Conservation (phyloP, 92 coral and sea anemone genomes). For the Pocillopora grandis region DNA sequence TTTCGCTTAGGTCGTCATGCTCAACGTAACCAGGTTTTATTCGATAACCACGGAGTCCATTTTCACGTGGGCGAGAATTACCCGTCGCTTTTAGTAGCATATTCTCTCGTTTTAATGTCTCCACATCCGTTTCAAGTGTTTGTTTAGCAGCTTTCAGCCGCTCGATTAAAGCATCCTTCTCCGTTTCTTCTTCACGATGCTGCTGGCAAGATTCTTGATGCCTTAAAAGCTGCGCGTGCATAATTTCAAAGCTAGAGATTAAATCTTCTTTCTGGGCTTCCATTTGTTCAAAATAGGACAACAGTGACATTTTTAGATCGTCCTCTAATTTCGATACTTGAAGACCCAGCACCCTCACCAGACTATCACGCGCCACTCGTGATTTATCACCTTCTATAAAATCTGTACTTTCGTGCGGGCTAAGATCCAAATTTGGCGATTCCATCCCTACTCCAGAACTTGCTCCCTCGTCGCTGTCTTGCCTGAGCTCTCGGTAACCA, state of each 20-base stretch:
- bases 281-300: constrained; percentile 81
- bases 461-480: constrained; percentile 44
- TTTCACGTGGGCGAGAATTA: constrained; percentile 30
- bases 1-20: constrained; percentile 67
- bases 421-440: constrained; percentile 28
- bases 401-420: background rate
- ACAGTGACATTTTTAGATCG: constrained; percentile 74
- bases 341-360: constrained; percentile 68
- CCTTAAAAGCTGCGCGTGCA: constrained; percentile 76
- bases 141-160: constrained; percentile 63
- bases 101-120: constrained; percentile 52
- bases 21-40: constrained; percentile 50
- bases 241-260: constrained; percentile 72
- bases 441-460: constrained; percentile 33
- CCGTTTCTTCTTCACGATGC: constrained; percentile 62
- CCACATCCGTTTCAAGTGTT: constrained; percentile 67
- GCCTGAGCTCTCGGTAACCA: constrained; percentile 1
- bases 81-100: constrained; percentile 7
- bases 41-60: constrained; percentile 19
- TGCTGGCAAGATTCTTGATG: constrained; percentile 78
- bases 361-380: constrained; percentile 59
- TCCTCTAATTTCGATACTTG: constrained; percentile 85
- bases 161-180: constrained; percentile 61
- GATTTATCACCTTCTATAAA: constrained; percentile 16
- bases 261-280: constrained; percentile 82